These are phyloP conservation scores for Battus philenor DNA, from an alignment of 1,140 invertebrate genomes.

Conservation along the genomic window DNA sequence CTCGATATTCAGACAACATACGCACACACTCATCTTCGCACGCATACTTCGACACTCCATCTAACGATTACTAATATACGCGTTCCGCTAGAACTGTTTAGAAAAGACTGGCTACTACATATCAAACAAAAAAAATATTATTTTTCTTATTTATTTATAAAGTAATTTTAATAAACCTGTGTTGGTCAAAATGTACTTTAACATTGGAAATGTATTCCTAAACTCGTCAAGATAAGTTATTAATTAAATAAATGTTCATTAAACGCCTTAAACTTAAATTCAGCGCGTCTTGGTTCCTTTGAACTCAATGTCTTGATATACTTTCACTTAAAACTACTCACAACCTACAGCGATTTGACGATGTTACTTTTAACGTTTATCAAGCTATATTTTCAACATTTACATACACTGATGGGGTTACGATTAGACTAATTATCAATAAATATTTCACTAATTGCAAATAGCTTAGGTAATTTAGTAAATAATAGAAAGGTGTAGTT, in stretches of 20 bases:
- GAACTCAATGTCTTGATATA: slow-evolving; percentile 13
- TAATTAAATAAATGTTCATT: background rate
- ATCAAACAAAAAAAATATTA: too few relatives aligned
- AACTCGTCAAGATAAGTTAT: too few relatives aligned
- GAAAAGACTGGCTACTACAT: slow-evolving; percentile 26
- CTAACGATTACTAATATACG: slow-evolving; percentile 44
- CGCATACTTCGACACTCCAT: slow-evolving; percentile 47
- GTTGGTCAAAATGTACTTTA: too few relatives aligned
- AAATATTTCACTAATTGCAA: too few relatives aligned
- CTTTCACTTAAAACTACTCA: slow-evolving; percentile 14
- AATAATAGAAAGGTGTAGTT: too few relatives aligned
- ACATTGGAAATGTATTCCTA: too few relatives aligned
- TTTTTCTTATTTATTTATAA: too few relatives aligned
- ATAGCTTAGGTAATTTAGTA: too few relatives aligned
- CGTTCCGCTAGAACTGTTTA: slow-evolving; percentile 25
- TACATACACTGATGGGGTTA: too few relatives aligned
- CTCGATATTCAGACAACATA: slow-evolving; percentile 59
- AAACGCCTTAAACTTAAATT: background rate
- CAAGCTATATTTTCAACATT: slow-evolving; percentile 1
- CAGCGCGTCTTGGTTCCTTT: background rate
- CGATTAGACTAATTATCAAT: too few relatives aligned
- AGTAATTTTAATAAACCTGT: too few relatives aligned
- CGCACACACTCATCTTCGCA: slow-evolving; percentile 26
- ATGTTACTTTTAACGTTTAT: background rate
- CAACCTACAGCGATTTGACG: slow-evolving; percentile 8